phyloP scores from a whole-genome alignment of 1,140 invertebrate species.

The Psilanteris sp. region DNA sequence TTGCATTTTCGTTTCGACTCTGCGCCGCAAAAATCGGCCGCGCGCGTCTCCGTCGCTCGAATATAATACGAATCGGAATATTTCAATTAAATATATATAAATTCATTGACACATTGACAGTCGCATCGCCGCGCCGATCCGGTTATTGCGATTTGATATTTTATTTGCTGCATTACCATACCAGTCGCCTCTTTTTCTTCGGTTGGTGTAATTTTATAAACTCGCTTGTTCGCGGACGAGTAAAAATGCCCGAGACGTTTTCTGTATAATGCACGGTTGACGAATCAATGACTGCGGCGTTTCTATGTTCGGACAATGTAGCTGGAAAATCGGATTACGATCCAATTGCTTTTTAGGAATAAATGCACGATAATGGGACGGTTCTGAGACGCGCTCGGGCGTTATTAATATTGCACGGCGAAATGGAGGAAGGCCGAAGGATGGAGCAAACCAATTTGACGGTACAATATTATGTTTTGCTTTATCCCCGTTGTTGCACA shows the following conservation, averaged over 20 bases:
- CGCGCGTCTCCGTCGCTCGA: no score
- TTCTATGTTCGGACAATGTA: not conserved
- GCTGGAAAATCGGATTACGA: not conserved
- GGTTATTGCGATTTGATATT: conserved; percentile 52
- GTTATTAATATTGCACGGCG: no score
- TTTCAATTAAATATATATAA: conserved; percentile 46
- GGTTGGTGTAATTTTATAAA: conserved; percentile 24
- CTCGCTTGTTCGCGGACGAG: conserved; percentile 11
- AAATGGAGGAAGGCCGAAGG: no score
- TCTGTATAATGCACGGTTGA: not conserved
- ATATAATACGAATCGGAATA: conserved; percentile 18
- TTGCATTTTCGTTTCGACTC: conserved; percentile 22
- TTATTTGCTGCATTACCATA: conserved; percentile 46
- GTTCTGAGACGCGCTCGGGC: no score
- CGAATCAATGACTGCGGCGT: not conserved
- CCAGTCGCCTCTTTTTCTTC: conserved; percentile 21
- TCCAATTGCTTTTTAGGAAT: no score
- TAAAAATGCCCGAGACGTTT: conserved; percentile 2
- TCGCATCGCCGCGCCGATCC: conserved; percentile 8
- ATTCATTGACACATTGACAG: conserved; percentile 43
- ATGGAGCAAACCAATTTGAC: no score
- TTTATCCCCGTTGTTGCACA: no score
- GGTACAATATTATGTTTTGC: no score
- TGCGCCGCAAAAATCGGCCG: no score
- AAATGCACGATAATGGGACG: no score